A percentile compares a stretch with the other conserved stretches of the same genome.
phyloP scores from a whole-genome alignment of 2,888 invertebrate genomes.

The Drosophila longiperda region DNA sequence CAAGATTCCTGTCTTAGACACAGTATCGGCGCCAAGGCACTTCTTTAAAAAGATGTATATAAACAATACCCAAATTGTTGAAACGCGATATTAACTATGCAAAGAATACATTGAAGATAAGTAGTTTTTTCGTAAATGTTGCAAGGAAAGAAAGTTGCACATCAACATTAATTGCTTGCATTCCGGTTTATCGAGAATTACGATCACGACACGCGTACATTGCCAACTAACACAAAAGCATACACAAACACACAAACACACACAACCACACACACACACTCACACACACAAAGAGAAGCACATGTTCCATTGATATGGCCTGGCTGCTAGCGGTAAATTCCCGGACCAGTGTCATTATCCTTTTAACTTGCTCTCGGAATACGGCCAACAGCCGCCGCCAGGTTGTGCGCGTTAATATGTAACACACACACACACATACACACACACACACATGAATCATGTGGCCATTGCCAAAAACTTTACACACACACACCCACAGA shows the following conservation, averaged over 20 bases:
- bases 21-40: background rate
- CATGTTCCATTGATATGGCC: slow-evolving; percentile 36
- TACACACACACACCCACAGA: slow-evolving; percentile 37
- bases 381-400: slow-evolving; percentile 54
- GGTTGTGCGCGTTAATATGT: slow-evolving; percentile 64
- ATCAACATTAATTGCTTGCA: slow-evolving; percentile 61
- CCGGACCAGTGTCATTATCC: slow-evolving; percentile 76
- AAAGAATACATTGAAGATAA: background rate
- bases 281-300: slow-evolving; percentile 11
- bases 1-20: background rate
- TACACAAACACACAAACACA: slow-evolving; percentile 28
- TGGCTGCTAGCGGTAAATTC: slow-evolving; percentile 69
- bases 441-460: slow-evolving; percentile 36
- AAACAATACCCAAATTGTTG: background rate
- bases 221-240: slow-evolving; percentile 51
- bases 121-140: background rate
- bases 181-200: slow-evolving; percentile 47
- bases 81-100: background rate
- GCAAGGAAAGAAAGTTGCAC: slow-evolving; percentile 25
- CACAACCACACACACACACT: slow-evolving; percentile 1
- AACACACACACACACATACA: slow-evolving; percentile 21
- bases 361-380: slow-evolving; percentile 72
- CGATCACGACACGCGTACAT: slow-evolving; percentile 47
- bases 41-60: background rate
- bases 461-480: slow-evolving; percentile 53